Evolutionary conservation across 35 echinoderm and acorn worm species (phyloP), one percentile per base, ranked within the genome.

Genomic region (Eucidaris tribuloides): DNA sequence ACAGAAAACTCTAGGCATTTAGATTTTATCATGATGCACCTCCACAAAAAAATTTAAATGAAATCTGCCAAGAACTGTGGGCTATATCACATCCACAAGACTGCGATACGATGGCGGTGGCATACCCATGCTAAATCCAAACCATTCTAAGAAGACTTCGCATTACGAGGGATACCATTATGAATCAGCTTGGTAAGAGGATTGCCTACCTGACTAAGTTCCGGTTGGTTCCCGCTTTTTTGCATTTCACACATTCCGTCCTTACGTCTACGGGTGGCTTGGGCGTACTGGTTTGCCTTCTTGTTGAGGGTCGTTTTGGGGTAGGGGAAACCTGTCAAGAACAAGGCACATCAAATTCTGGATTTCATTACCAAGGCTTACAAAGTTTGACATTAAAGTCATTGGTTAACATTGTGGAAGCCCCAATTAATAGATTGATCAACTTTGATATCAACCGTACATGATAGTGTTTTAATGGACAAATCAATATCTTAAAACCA

Each of bases 201-300:
- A n/a, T 24, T 58, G 60, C 60, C 64, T 64, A 74, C 82, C 82
- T 85, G 82, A 85, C 82, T 45, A 85, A 48, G 19, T 65, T 85
- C n/a, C 41, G 54, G 40, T 72, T 55, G 44, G 7, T 42, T 19
- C 82, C 82, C n/a, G 42, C 32, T 72, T 74, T 31, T 42, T 71
- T 55, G 58, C 82, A 85, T 48, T 42, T 70, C 2, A 31, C 43
- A 76, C 82, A 85, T 36, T 85, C 43, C 2, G 63, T 85, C 44
- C 65, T 46, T 30, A 72, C 45, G 40, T 85, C 82, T 70, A 31
- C 20, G 9, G 60, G 60, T 30, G 64, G 9, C 41, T 70, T 70
- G 7, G 64, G 64, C 5, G 14, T 70, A 31, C 59, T 25, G 4
- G 45, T 78, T 81, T 55, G 54, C 15, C 46, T n/a, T n/a, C n/a